Evolutionary conservation across 2,888 invertebrate genomes (phyloP), one percentile per base, ranked within the genome.

Genomic region (Pteria penguin): DNA sequence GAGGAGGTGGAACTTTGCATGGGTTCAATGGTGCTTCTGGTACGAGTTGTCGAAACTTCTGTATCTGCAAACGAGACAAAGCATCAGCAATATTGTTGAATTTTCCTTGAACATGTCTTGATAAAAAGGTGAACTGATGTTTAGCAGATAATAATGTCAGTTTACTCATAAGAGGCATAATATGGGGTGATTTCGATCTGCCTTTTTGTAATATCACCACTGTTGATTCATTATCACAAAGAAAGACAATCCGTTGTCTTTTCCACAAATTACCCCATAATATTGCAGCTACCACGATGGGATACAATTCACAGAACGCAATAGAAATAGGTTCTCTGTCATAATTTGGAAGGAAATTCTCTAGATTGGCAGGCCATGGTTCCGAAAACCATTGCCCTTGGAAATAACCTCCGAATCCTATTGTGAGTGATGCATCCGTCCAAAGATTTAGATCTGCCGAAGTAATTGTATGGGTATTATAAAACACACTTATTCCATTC

Each of bases 51-150:
- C n/a, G n/a, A n/a, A n/a, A n/a, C n/a, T n/a, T n/a, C n/a, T n/a
- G n/a, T n/a, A n/a, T 55, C 66, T 78, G 71, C 2, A 75, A 72
- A 61, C 74, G 75, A 61, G 74, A 78, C 4, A 78, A 55, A 62
- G 54, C 22, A 45, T 72, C 76, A 65, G 72, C 72, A 27, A 72
- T 54, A 14, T 18, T 4, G 31, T 76, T 76, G 4, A 58, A 0
- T 32, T 45, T 61, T 22, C 70, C 70, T 14, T 69, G 73, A 8
- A 73, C 32, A 66, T 73, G 66, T 54, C 61, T 26, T 4, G 60
- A 31, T 18, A 45, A 62, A 5, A 76, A 33, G 24, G 55, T 32
- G 57, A 77, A 77, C 18, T 73, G 69, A 24, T 36, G 5, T 24
- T 26, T 29, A 24, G 52, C 32, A 4, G 75, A 36, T 57, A 36